These are phyloP conservation scores for Lepidotrigona ventralis DNA, from an alignment of 1,140 invertebrate genomes.

Conservation along the genomic window DNA sequence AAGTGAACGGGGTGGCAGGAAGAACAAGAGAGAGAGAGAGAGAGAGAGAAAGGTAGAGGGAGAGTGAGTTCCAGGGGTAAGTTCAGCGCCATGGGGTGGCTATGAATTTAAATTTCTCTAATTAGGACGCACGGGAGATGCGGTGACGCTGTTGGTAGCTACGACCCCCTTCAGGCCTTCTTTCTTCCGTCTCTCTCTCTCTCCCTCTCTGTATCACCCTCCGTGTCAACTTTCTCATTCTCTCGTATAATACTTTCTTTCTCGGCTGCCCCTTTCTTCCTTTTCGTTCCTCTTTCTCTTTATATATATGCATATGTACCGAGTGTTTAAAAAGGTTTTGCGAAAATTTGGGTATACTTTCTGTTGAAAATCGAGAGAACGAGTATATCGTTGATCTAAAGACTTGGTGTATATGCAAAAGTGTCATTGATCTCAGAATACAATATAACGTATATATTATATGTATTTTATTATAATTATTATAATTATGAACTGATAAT, in stretches of 20 bases:
- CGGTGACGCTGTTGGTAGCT: constrained; percentile 70
- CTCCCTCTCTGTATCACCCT: constrained; percentile 32
- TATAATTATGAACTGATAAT: too few relatives aligned
- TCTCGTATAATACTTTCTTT: constrained; percentile 53
- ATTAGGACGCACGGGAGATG: constrained; percentile 75
- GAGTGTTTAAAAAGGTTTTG: background rate
- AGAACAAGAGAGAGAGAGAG: constrained; percentile 33
- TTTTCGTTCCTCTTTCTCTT: constrained; percentile 24
- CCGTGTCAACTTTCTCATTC: constrained; percentile 61
- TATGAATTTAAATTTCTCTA: constrained; percentile 80
- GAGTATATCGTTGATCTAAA: too few relatives aligned
- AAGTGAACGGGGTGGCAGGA: constrained; percentile 6
- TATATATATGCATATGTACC: background rate
- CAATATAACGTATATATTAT: too few relatives aligned
- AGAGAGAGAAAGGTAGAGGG: constrained; percentile 29
- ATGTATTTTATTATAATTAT: too few relatives aligned
- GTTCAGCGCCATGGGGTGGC: constrained; percentile 65
- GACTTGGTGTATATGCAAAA: too few relatives aligned
- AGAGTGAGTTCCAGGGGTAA: constrained; percentile 49
- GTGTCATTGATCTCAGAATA: too few relatives aligned
- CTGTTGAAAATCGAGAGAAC: too few relatives aligned
- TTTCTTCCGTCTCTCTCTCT: constrained; percentile 50
- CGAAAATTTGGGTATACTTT: too few relatives aligned
- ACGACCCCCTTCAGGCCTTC: constrained; percentile 56
- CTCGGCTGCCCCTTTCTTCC: constrained; percentile 20